These are phyloP conservation scores for Sebastes iracundus DNA, from an alignment of 2,797 vertebrate species.

Conservation along the genomic window DNA sequence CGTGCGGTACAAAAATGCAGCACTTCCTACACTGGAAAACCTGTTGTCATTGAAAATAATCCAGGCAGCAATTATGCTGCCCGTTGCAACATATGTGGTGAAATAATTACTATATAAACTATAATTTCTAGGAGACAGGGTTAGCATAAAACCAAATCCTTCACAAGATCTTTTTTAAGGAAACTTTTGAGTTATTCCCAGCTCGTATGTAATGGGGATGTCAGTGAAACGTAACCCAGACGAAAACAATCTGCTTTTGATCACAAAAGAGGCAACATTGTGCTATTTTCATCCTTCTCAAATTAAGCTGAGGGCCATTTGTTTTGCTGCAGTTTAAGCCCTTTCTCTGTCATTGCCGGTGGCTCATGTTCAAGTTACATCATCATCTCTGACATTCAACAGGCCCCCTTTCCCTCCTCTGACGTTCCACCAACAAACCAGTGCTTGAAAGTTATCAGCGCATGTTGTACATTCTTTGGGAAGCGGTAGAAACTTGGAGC, in stretches of 20 bases:
- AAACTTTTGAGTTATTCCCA: constrained; percentile 9
- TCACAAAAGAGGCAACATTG: constrained; percentile 16
- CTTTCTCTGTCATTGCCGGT: background rate
- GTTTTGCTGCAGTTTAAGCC: constrained; percentile 22
- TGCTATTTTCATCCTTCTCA: constrained; percentile 58
- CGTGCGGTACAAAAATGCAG: background rate
- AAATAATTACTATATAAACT: background rate
- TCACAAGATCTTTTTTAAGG: background rate
- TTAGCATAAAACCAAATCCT: background rate
- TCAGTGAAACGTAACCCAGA: constrained; percentile 13
- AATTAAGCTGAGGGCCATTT: constrained; percentile 48
- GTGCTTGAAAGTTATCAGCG: constrained; percentile 40
- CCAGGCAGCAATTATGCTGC: background rate
- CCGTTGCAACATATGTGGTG: background rate
- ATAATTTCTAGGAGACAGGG: background rate
- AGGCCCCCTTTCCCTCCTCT: background rate
- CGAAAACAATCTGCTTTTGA: constrained; percentile 53
- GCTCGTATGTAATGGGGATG: background rate
- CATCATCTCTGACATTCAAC: constrained; percentile 47
- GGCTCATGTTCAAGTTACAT: constrained; percentile 40
- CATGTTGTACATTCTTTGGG: constrained; percentile 45
- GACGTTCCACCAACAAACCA: background rate
- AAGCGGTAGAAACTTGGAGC: constrained; percentile 42
- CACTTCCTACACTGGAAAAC: background rate
- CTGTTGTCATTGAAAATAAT: background rate